phyloP scores from a whole-genome alignment of 2,113 vertebrate genomes.

The Gallinago paraguaiae region DNA sequence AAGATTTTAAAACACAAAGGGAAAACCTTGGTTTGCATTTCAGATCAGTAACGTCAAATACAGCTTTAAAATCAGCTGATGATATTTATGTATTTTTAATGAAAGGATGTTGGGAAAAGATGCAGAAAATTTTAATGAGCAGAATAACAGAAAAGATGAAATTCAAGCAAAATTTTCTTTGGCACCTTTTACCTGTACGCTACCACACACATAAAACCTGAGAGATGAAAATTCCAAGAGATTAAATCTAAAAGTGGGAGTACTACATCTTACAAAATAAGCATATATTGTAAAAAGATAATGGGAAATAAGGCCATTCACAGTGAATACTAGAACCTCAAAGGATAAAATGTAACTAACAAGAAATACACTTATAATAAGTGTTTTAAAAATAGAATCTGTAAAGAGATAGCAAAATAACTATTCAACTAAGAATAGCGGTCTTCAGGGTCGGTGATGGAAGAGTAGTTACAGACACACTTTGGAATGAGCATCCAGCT shows the following conservation, averaged over 20 bases:
- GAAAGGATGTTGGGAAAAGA: neutral
- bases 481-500: slow-evolving; percentile 32
- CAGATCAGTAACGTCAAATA: neutral
- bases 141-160: neutral
- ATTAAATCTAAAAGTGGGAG: neutral
- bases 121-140: neutral
- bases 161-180: neutral
- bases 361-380: slow-evolving; percentile 33
- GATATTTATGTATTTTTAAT: neutral
- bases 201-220: neutral
- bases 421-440: neutral
- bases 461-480: slow-evolving; percentile 1
- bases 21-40: neutral
- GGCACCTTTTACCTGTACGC: neutral
- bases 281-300: neutral
- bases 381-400: neutral
- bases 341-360: neutral
- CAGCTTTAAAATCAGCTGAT: neutral
- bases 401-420: slow-evolving; percentile 3
- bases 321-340: neutral
- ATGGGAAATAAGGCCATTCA: neutral
- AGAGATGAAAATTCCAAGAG: neutral
- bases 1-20: neutral
- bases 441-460: slow-evolving; percentile 22
- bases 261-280: neutral